A percentile compares a stretch with the other conserved stretches of the same genome.
These are phyloP conservation scores for Pseudomyrmex dendroicus DNA, from an alignment of 1,140 invertebrate species.

Conservation along the genomic window DNA sequence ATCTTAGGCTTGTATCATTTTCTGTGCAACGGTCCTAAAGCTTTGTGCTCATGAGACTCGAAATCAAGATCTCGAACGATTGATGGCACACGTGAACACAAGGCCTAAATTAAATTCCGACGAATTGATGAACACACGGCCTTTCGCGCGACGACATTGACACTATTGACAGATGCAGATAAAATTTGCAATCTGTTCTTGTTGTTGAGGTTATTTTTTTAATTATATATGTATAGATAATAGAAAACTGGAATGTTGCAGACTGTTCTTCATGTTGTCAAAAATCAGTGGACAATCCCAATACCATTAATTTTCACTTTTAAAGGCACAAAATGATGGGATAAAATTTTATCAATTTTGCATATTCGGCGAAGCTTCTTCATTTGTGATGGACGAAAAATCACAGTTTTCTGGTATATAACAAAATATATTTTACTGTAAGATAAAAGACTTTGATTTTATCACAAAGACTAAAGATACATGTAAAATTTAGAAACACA, in stretches of 20 bases:
- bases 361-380: background rate
- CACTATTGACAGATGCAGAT: background rate
- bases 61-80: no score
- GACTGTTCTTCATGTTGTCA: background rate
- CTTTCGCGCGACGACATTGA: no score
- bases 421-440: background rate
- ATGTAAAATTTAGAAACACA: background rate
- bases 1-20: no score
- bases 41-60: no score
- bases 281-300: background rate
- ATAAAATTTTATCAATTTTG: slow-evolving; percentile 16
- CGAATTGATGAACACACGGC: no score
- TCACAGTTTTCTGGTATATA: background rate
- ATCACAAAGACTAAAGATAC: slow-evolving; percentile 31
- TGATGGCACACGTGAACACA: no score
- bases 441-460: background rate
- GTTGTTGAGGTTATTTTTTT: slow-evolving; percentile 10
- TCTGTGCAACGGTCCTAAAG: no score
- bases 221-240: slow-evolving; percentile 6
- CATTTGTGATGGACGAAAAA: slow-evolving; percentile 51
- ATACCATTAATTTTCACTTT: background rate
- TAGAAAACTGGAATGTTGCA: slow-evolving; percentile 1
- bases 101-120: no score
- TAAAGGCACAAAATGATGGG: slow-evolving; percentile 6
- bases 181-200: background rate